phyloP scores from a whole-genome alignment of 1,140 invertebrate species.

The Trichomalopsis sarcophagae region DNA sequence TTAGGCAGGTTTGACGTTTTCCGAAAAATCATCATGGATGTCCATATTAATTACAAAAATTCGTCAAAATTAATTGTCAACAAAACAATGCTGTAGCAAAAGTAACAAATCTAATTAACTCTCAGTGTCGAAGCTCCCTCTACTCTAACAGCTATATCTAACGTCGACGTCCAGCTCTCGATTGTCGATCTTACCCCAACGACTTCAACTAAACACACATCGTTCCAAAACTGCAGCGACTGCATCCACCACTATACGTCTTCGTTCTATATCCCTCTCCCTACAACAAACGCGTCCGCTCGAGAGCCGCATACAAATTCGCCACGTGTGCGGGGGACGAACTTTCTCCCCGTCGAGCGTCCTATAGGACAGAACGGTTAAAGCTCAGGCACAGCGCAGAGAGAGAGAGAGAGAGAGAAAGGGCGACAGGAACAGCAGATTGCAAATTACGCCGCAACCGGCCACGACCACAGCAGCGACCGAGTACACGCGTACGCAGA shows the following conservation, averaged over 20 bases:
- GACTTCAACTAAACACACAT: neutral
- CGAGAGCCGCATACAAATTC: constrained; percentile 39
- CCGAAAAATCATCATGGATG: too few relatives aligned
- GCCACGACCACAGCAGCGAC: constrained; percentile 42
- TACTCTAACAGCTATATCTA: too few relatives aligned
- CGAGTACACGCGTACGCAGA: neutral
- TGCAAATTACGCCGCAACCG: constrained; percentile 59
- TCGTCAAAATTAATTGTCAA: too few relatives aligned
- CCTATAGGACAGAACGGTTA: constrained; percentile 5
- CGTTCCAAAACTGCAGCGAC: neutral
- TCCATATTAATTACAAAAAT: too few relatives aligned
- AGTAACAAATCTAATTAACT: too few relatives aligned
- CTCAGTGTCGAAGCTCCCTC: too few relatives aligned
- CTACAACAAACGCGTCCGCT: neutral
- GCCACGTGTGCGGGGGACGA: neutral
- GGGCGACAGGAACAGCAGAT: constrained; percentile 51
- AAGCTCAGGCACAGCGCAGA: neutral
- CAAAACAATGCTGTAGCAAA: too few relatives aligned
- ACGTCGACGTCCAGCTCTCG: too few relatives aligned
- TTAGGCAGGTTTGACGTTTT: too few relatives aligned
- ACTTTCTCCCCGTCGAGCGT: constrained; percentile 13
- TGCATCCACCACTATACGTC: neutral
- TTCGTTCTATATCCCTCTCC: neutral
- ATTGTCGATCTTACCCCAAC: neutral
- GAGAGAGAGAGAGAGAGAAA: neutral